Percentiles rank a stretch among this genome's conserved stretches.
These are phyloP conservation scores for Conus ventricosus DNA, from an alignment of 1,140 invertebrate species.

Conservation along the genomic window DNA sequence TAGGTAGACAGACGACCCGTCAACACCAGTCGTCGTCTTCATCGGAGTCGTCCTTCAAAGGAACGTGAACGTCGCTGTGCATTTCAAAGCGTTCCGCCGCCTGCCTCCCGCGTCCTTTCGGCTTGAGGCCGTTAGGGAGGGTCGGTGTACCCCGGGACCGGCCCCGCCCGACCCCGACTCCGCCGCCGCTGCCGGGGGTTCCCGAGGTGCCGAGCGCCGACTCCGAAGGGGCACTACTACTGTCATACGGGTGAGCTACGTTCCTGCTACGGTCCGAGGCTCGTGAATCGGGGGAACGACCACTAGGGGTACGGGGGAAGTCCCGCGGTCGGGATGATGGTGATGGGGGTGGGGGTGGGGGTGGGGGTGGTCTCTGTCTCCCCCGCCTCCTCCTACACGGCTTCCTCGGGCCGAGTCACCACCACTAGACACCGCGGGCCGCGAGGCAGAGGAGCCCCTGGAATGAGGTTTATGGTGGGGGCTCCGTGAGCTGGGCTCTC, in stretches of 20 bases:
- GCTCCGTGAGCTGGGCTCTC: neutral
- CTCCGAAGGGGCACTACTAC: conserved; percentile 9
- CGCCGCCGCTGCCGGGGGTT: conserved; percentile 16
- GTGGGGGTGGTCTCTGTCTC: conserved; percentile 39
- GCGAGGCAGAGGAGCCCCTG: neutral
- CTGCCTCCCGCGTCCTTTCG: conserved; percentile 54
- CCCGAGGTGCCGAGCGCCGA: conserved; percentile 15
- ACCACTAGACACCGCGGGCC: no score
- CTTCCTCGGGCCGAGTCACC: no score
- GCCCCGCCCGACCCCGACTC: no score
- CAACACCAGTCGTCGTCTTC: conserved; percentile 69
- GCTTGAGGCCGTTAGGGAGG: conserved; percentile 67
- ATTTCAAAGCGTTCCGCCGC: conserved; percentile 63
- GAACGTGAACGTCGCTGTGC: conserved; percentile 65
- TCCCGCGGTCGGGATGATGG: neutral
- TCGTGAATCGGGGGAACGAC: conserved; percentile 36
- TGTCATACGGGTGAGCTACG: conserved; percentile 57
- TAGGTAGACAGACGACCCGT: neutral
- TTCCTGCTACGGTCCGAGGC: conserved; percentile 40
- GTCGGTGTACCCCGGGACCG: conserved; percentile 37
- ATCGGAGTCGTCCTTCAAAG: conserved; percentile 64
- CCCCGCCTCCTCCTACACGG: neutral
- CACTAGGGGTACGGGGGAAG: conserved; percentile 24
- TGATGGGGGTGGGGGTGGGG: neutral
- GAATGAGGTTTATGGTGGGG: neutral